Base-by-base conservation (phyloP, 1,140 invertebrate genomes). In the Ips typographus region DNA sequence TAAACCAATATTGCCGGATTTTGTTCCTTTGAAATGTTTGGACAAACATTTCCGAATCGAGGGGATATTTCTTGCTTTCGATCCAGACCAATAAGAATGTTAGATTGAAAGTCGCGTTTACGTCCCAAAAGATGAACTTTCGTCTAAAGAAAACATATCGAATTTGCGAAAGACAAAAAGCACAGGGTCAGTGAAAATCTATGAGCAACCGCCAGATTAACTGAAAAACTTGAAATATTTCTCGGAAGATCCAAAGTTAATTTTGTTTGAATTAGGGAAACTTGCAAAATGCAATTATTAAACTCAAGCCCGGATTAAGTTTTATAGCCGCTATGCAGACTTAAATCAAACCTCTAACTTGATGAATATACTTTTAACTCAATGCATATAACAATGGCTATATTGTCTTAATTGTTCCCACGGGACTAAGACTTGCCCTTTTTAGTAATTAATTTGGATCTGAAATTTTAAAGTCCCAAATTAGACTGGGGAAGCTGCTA, bases 1-100 rank as follows among this genome's bases (percentile, higher is more conserved):
- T 62, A 62, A 62, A 52, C 60, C 60, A 52, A 62, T 62, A 62
- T 52, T 52, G 60, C 36, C 37, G 60, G 44, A 62, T 62, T 62
- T 62, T 51, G 4, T 51, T 49, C 44, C 60, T 62, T 49, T 40
- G 60, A 62, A 62, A 60, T 47, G 40, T 60, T 47, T 60, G 58
- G 6, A 60, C 58, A 58, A 40, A 58, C 56, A 58, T 40, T 41
- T 58, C 40, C 7, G 40, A 37, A 40, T 58, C 40, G 52, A 22
- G 52, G 44, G 37, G 37, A 55, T 55, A 55, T 49, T 49, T 49
- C 44, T 49, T 49, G 44, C 44, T 49, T 49, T 49, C 7, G 7
- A 49, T 49, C 44, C 44, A 49, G 44, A 22, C 44, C 44, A 49
- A 49, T 49, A 6, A 49, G 6, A 49, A 49, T 22, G 44, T 49